These are phyloP conservation scores for Sepioteuthis lessoniana DNA, from an alignment of 2,888 invertebrate genomes.

Conservation along the genomic window DNA sequence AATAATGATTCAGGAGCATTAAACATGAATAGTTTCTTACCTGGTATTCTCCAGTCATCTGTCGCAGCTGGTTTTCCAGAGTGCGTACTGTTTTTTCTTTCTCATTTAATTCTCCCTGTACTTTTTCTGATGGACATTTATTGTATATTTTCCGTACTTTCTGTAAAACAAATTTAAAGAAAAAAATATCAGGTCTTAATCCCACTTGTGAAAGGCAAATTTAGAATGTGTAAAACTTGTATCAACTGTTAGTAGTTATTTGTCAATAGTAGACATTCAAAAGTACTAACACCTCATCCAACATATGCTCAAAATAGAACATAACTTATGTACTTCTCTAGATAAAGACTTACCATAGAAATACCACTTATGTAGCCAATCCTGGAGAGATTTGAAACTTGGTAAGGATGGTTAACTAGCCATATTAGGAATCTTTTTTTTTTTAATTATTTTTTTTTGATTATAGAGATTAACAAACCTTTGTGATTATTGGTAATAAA, in stretches of 20 bases:
- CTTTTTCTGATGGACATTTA: constrained; percentile 76
- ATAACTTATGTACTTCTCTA: constrained; percentile 20
- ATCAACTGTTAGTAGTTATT: not conserved
- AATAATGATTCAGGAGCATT: not conserved
- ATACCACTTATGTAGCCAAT: constrained; percentile 33
- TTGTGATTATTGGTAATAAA: not conserved
- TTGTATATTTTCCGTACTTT: constrained; percentile 81
- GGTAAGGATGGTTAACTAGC: not conserved
- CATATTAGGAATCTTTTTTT: not conserved
- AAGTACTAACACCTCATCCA: not conserved
- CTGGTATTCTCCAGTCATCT: constrained; percentile 54
- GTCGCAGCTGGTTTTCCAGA: constrained; percentile 77
- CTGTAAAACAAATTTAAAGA: constrained; percentile 58
- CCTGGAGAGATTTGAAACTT: not conserved
- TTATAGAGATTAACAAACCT: not conserved
- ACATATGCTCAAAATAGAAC: not conserved
- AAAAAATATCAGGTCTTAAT: not conserved
- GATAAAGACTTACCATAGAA: not conserved
- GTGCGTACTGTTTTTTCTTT: constrained; percentile 65
- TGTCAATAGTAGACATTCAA: not conserved
- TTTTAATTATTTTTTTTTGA: not conserved
- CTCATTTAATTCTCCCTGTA: constrained; percentile 79
- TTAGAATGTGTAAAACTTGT: not conserved
- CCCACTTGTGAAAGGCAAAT: not conserved
- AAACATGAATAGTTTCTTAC: not conserved